These are phyloP conservation scores for Pelodiscus sinensis DNA, from an alignment of 2,113 vertebrate genomes.

Conservation along the genomic window DNA sequence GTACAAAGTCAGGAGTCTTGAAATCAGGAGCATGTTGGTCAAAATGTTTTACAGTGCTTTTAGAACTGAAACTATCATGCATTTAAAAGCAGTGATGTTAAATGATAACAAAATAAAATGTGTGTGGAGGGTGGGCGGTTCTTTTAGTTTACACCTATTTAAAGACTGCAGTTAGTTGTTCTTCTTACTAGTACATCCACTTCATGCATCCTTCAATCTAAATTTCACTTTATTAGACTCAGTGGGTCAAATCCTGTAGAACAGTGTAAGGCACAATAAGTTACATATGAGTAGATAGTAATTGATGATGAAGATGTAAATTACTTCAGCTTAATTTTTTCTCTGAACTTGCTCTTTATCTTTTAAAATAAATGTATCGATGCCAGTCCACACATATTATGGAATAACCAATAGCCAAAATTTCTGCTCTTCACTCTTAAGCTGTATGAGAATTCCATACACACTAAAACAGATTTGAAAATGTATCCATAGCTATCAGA, in stretches of 20 bases:
- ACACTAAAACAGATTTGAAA: background rate
- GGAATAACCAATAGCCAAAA: background rate
- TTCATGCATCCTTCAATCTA: background rate
- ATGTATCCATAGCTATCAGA: background rate
- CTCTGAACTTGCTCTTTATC: background rate
- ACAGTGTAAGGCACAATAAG: background rate
- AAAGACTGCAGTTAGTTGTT: background rate
- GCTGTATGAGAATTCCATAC: background rate
- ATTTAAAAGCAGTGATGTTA: background rate
- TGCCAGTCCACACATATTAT: background rate
- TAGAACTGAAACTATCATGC: background rate
- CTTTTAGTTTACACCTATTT: background rate
- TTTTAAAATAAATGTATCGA: background rate
- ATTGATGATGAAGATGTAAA: background rate
- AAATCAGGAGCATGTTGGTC: background rate
- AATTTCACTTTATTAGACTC: background rate
- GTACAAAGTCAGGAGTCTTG: background rate
- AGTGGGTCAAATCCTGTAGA: constrained; percentile 24
- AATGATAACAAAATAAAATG: background rate
- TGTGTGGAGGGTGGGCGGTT: background rate
- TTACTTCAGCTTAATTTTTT: background rate
- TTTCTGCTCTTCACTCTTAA: background rate
- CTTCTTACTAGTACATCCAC: background rate
- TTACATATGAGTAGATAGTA: background rate
- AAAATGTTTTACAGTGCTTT: background rate